phyloP scores from a whole-genome alignment of 2,888 invertebrate genomes.

The Exephanes ischioxanthus region DNA sequence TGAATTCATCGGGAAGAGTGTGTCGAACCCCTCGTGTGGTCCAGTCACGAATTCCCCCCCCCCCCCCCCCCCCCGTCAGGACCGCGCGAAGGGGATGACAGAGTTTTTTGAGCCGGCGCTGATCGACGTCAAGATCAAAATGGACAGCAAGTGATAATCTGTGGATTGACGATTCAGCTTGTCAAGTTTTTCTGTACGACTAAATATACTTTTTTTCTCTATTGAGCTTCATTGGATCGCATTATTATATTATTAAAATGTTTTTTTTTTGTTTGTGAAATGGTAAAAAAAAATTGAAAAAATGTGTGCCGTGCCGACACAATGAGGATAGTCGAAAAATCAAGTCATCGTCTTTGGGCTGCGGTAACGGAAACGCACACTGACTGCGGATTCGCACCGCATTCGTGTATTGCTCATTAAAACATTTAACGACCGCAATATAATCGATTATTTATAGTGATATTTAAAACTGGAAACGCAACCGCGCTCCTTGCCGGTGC shows the following conservation, averaged over 20 bases:
- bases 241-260: conserved; percentile 39
- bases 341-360: conserved; percentile 69
- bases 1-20: conserved; percentile 54
- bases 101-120: conserved; percentile 33
- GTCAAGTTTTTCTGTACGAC: conserved; percentile 6
- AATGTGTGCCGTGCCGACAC: conserved; percentile 42
- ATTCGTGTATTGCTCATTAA: conserved; percentile 78
- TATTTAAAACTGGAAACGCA: conserved; percentile 73
- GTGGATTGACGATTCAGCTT: conserved; percentile 40
- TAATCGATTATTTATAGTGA: conserved; percentile 83
- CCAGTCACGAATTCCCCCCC: conserved; percentile 30
- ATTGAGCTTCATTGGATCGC: background rate
- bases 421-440: conserved; percentile 80
- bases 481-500: conserved; percentile 41
- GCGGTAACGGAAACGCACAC: conserved; percentile 35
- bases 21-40: conserved; percentile 8
- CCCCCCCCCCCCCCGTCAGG: conserved; percentile 9
- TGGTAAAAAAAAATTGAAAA: conserved; percentile 33
- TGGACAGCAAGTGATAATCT: conserved; percentile 31
- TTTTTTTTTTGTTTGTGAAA: background rate
- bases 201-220: background rate
- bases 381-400: conserved; percentile 44
- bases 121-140: conserved; percentile 50
- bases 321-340: conserved; percentile 66
- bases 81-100: conserved; percentile 33